Percentiles rank a stretch among this genome's conserved stretches.
These are phyloP conservation scores for Crossocerus cetratus DNA, from an alignment of 2,888 invertebrate genomes.

Conservation along the genomic window DNA sequence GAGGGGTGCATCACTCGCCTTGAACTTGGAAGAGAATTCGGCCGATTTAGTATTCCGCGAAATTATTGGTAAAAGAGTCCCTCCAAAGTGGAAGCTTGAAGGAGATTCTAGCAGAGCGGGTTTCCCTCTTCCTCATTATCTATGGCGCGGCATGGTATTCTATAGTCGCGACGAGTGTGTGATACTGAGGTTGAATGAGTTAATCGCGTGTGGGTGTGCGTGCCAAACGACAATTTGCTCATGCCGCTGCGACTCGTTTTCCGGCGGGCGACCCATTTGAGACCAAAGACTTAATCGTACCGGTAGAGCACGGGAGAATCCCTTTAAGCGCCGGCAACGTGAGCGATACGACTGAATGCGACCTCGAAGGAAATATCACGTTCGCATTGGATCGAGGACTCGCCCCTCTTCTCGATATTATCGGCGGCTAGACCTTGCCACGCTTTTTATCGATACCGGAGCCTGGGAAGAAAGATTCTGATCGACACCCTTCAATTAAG, in stretches of 20 bases:
- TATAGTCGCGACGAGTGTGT: slow-evolving; percentile 52
- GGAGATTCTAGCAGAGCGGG: background rate
- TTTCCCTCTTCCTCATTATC: slow-evolving; percentile 39
- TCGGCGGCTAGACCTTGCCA: background rate
- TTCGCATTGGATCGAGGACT: background rate
- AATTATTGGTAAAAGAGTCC: background rate
- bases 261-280: slow-evolving; percentile 71
- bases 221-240: slow-evolving; percentile 75
- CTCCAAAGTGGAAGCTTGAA: too few species aligned
- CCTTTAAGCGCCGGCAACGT: slow-evolving; percentile 27
- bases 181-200: slow-evolving; percentile 53
- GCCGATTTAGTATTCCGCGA: background rate
- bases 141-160: slow-evolving; percentile 41
- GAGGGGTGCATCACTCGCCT: slow-evolving; percentile 9
- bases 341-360: slow-evolving; percentile 21
- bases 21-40: background rate
- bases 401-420: background rate
- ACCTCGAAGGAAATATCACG: slow-evolving; percentile 2
- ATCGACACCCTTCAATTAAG: background rate
- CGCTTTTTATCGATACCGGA: too few species aligned
- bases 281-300: slow-evolving; percentile 74
- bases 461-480: too few species aligned
- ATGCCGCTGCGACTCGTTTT: slow-evolving; percentile 68
- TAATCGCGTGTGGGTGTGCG: slow-evolving; percentile 63
- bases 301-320: slow-evolving; percentile 62